Base-by-base conservation (phyloP, 1,140 invertebrate genomes). In the Diorhabda carinulata region DNA sequence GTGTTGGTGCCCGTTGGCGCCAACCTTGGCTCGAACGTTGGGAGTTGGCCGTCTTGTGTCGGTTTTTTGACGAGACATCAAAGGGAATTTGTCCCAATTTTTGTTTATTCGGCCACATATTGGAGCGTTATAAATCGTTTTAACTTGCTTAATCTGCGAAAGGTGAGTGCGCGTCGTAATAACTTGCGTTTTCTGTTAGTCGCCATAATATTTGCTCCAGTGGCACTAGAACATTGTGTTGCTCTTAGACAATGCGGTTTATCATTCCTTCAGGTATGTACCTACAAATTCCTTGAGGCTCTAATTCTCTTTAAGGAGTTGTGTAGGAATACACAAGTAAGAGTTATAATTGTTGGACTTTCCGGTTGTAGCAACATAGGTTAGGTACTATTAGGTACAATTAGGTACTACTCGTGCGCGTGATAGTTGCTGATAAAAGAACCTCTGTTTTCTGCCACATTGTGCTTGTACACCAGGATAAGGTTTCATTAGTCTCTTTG, bases 261-360 rank as follows among this genome's bases (percentile, higher is more conserved):
- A 52, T 5, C 8, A 9, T 52, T 6, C 45, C 8, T 52, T 52
- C 45, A 6, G 5, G 5, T 9, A 5, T 5, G 5, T 9, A 52
- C 8, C 5, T 52, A 52, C 45, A 52, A 6, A 9, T 52, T 6
- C 8, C 45, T 52, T 9, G 45, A 52, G 8, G 5, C 6, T 66
- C 41, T 61, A 67, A 43, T 70, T 58, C 59, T 70, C 59, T 56
- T 70, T 47, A 73, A 68, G 70, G 81, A 74, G 78, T 81, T 69
- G 68, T 81, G 78, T 69, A 82, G 72, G 64, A 69, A 70, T 60
- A 72, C 63, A 60, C 76, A 70, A n/a, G 74, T 64, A 64, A 77
- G 72, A 66, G 71, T 68, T 61, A 80, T 66, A 43, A 74, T 70
- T 8, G 66, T 63, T 43, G 73, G 75, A 45, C 68, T 70, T 60